phyloP scores from a whole-genome alignment of 2,888 invertebrate species.

The Dolichopus griseipennis region DNA sequence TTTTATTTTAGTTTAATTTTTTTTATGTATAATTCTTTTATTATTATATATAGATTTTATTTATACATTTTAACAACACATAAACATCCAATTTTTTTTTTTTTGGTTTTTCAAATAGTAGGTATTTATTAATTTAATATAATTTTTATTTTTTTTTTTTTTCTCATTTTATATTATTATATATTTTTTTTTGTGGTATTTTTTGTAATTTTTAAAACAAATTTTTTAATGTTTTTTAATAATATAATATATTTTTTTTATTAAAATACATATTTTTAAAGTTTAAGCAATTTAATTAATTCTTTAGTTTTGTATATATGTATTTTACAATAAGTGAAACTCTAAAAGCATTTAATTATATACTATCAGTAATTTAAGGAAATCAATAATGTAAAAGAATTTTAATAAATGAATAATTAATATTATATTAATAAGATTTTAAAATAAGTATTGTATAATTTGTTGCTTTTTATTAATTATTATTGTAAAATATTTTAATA shows the following conservation, averaged over 20 bases:
- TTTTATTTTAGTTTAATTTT: background rate
- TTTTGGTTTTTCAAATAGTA: background rate
- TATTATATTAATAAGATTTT: no score
- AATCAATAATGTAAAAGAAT: no score
- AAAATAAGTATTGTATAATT: no score
- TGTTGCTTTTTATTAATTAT: no score
- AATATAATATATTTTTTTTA: no score
- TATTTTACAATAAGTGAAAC: background rate
- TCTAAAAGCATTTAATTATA: background rate
- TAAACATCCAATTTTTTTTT: constrained; percentile 1
- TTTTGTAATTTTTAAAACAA: background rate
- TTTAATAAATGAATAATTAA: no score
- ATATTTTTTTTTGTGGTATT: background rate
- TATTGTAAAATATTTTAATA: no score
- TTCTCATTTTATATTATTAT: background rate
- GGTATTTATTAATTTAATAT: no score
- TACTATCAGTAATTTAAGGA: no score
- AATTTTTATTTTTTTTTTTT: background rate
- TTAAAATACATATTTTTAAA: background rate
- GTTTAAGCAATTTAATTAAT: no score
- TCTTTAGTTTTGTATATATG: background rate
- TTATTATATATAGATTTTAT: background rate
- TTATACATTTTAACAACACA: background rate
- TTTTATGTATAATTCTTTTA: background rate
- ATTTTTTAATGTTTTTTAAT: background rate